Base-by-base conservation (phyloP, 2,797 vertebrate genomes). In the Myotis findleyi region DNA sequence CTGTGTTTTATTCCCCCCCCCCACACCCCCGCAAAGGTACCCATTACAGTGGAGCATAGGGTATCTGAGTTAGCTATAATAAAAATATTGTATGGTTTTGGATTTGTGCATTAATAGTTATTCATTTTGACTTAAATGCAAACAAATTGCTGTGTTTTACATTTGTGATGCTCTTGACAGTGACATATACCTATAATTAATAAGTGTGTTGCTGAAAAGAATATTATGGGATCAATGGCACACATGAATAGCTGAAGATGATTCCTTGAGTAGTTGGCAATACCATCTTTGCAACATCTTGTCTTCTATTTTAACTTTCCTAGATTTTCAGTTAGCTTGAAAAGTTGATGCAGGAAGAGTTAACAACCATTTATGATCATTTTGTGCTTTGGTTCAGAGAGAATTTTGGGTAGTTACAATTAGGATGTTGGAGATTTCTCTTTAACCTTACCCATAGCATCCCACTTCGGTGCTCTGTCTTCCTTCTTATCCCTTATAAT, bases 31-130 rank as follows among this genome's bases (percentile, higher is more conserved):
- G 0, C 9, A 47, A 97, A 89, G 47, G 16, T 41, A 33, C 3
- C 33, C 51, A 23, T 68, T 47, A 76, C 87, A 80, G 57, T 27
- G 49, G 8, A 75, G 25, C 33, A n/a, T 57, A 53, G 20, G 10
- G 21, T 92, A 0, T 62, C 68, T 66, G 87, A 76, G 9, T 53
- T 81, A 68, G 69, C 30, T 84, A 59, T 13, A 33, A 66, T 59
- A 87, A 93, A 84, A 95, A 51, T 64, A 41, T 69, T 86, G 51
- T 87, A 41, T 17, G 62, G 62, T 86, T 88, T 91, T 72, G 30
- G 3, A 18, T 96, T 85, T 69, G 8, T 81, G 62, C 9, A 82
- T 90, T 71, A 88, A 55, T 49, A 85, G 11, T n/a, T 82, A 7
- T 44, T 95, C 23, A 87, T 68, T 92, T 79, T 95, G 14, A 84